These are phyloP conservation scores for Eurystomus glaucurus DNA, from an alignment of 2,797 vertebrate genomes.

Conservation along the genomic window DNA sequence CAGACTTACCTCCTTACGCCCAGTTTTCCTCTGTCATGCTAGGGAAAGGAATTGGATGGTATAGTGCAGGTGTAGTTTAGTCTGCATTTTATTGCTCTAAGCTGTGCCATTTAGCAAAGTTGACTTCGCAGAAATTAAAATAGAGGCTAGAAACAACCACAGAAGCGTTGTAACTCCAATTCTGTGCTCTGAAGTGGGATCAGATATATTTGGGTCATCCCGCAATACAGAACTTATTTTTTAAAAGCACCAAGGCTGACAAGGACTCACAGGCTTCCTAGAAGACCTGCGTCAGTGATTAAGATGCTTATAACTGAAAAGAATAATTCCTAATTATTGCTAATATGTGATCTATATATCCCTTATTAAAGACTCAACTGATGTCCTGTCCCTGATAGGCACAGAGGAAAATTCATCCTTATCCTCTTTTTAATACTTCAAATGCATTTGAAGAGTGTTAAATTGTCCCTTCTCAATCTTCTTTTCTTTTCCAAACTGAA, in stretches of 20 bases:
- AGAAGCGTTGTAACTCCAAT: neutral
- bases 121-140: neutral
- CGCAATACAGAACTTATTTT: neutral
- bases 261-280: neutral
- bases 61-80: neutral
- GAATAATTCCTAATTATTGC: neutral
- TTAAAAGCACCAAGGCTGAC: neutral
- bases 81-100: neutral
- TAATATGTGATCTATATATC: neutral
- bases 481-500: neutral
- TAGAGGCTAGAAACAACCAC: neutral
- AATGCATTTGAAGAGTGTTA: neutral
- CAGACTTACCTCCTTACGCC: neutral
- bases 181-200: neutral
- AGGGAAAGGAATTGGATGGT: neutral
- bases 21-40: neutral
- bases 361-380: neutral
- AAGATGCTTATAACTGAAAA: neutral
- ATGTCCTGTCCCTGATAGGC: neutral
- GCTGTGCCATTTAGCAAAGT: neutral
- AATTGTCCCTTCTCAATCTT: neutral
- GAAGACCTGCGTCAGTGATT: neutral
- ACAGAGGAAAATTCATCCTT: neutral
- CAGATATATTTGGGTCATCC: neutral
- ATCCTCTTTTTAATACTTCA: neutral